phyloP scores from a whole-genome alignment of 1,140 invertebrate species.

The Leptinotarsa undecemlineata region DNA sequence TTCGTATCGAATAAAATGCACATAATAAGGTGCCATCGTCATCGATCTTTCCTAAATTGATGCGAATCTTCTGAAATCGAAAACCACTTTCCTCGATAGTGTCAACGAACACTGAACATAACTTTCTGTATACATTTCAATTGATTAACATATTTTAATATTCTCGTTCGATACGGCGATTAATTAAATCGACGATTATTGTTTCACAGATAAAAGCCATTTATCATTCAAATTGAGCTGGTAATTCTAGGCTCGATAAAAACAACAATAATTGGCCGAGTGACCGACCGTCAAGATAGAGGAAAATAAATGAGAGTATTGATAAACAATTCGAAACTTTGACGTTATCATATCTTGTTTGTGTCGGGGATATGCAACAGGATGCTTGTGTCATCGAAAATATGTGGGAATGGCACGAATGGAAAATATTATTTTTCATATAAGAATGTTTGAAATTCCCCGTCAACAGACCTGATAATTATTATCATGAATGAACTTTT shows the following conservation, averaged over 20 bases:
- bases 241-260: constrained; percentile 14
- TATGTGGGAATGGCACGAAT: no score
- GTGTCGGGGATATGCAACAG: neutral
- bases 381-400: no score
- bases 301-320: neutral
- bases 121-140: constrained; percentile 15
- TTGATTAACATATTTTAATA: constrained; percentile 13
- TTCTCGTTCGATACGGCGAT: neutral
- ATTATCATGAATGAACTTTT: no score
- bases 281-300: neutral
- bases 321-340: neutral
- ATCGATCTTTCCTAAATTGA: no score
- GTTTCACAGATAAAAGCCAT: constrained; percentile 10
- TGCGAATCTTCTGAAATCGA: neutral
- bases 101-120: neutral
- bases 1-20: no score
- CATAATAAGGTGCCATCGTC: no score
- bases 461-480: no score
- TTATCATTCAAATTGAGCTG: constrained; percentile 11
- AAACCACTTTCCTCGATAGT: neutral
- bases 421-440: no score
- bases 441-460: no score
- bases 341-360: neutral
- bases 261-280: constrained; percentile 17
- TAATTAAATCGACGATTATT: constrained; percentile 18